Evolutionary conservation across 2,113 vertebrate genomes (phyloP).

Genomic region (Micronycteris hirsuta): DNA sequence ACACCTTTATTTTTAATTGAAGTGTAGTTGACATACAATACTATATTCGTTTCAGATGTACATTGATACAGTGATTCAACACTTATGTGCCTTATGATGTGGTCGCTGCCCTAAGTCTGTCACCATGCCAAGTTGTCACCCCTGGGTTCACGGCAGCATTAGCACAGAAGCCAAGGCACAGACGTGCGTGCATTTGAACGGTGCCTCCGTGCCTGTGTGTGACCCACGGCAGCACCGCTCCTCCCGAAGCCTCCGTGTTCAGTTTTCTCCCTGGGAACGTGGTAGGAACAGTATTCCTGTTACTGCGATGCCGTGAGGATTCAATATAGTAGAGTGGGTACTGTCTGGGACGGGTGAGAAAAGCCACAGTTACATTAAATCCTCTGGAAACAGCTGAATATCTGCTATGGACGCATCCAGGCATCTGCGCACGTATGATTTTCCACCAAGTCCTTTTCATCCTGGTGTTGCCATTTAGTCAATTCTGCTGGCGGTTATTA

Average conservation of each 20-base stretch:
- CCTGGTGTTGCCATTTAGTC: conserved; percentile 68
- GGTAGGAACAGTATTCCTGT: background rate
- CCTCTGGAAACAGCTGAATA: background rate
- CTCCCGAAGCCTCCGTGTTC: background rate
- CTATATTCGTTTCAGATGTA: background rate
- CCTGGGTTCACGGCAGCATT: no score
- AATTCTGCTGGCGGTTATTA: conserved; percentile 81
- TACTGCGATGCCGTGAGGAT: background rate
- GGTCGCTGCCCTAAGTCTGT: no score
- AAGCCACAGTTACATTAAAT: accelerated
- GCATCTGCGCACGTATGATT: background rate
- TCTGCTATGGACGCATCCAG: background rate
- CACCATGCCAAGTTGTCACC: background rate
- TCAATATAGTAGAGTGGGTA: background rate
- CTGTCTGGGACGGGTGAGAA: background rate
- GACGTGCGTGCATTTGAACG: background rate
- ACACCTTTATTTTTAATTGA: background rate
- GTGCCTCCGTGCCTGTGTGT: background rate
- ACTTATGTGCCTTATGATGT: background rate
- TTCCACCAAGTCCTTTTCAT: conserved; percentile 10
- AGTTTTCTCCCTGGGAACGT: background rate
- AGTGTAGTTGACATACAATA: no score
- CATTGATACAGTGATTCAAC: no score
- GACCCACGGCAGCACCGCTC: background rate
- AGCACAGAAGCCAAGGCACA: background rate